Evolutionary conservation across 2,797 vertebrate species (phyloP), one percentile per base, ranked within the genome.

Genomic region (Acrossocheilus fasciatus): DNA sequence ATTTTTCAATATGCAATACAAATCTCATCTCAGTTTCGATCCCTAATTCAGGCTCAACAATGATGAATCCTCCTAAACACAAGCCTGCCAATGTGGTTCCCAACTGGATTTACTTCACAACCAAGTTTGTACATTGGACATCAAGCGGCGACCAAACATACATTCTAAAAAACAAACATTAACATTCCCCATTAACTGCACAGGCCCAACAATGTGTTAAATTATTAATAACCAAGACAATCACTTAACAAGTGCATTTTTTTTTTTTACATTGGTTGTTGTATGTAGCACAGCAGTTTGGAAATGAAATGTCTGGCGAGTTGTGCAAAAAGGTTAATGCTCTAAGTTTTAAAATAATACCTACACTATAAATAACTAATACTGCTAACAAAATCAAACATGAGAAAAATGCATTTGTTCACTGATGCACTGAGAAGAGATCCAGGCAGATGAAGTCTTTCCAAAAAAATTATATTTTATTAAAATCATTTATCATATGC

Each of bases 1-100:
- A 43, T 26, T n/a, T 23, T 23, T 66, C 30, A 69, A 54, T n/a
- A 23, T 18, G 15, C 18, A 57, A 57, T 43, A 62, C 36, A 68
- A 87, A 80, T 50, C 74, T 23, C 18, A 62, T 70, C 59, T 52
- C 47, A 69, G 20, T 30, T 72, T 70, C 18, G 20, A 34, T 47
- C 45, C 17, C 39, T 76, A 82, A 47, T 84, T 54, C 66, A 18
- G 54, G 15, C 34, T 80, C 30, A 59, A 23, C 9, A 20, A 52
- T 12, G 17, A 79, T 3, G 11, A 82, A 70, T 70, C 14, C 30
- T 52, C 64, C 79, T 50, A 39, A 69, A 82, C 66, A 41, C 14
- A 69, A 70, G 80, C 23, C 34, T 54, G 45, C 26, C 18, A 81
- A 69, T 36, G 10, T 50, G 26, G n/a, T 30, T 80, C 78, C 17